These are phyloP conservation scores for Hypena proboscidalis DNA, from an alignment of 2,888 invertebrate species.

Conservation along the genomic window DNA sequence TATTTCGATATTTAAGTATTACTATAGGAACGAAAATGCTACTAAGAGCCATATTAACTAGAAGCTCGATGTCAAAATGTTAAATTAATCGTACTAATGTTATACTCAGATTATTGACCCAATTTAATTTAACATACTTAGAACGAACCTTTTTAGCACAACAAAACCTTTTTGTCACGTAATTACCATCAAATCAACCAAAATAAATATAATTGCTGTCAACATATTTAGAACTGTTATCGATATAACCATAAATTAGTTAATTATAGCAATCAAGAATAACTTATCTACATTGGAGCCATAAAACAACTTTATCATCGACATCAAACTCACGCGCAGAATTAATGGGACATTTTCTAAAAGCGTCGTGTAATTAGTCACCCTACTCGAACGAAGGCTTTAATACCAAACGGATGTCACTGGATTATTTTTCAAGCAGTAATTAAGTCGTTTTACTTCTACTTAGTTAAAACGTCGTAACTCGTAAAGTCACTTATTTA, in stretches of 20 bases:
- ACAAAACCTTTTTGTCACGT: background rate
- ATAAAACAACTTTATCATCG: slow-evolving; percentile 34
- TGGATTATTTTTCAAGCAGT: slow-evolving; percentile 52
- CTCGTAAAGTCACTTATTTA: slow-evolving; percentile 54
- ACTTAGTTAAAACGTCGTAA: slow-evolving; percentile 55
- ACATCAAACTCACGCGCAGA: slow-evolving; percentile 23
- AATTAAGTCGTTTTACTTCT: slow-evolving; percentile 61
- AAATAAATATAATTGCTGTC: slow-evolving; percentile 6
- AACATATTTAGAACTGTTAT: slow-evolving; percentile 6
- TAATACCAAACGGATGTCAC: slow-evolving; percentile 58
- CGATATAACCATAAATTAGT: slow-evolving; percentile 11
- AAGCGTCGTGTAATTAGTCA: slow-evolving; percentile 38
- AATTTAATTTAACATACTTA: too few relatives aligned
- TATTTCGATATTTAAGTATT: too few relatives aligned
- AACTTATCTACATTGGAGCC: slow-evolving; percentile 27
- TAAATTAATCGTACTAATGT: too few relatives aligned
- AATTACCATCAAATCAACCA: slow-evolving; percentile 4
- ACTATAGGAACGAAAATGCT: too few relatives aligned
- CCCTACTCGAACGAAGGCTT: slow-evolving; percentile 35
- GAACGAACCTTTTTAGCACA: too few relatives aligned
- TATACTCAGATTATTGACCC: too few relatives aligned
- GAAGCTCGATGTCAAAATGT: too few relatives aligned
- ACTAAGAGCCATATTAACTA: too few relatives aligned
- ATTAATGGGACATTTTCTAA: slow-evolving; percentile 36
- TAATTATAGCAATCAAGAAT: slow-evolving; percentile 24